These are phyloP conservation scores for Stenoptilia bipunctidactyla DNA, from an alignment of 2,888 invertebrate genomes.

Conservation along the genomic window DNA sequence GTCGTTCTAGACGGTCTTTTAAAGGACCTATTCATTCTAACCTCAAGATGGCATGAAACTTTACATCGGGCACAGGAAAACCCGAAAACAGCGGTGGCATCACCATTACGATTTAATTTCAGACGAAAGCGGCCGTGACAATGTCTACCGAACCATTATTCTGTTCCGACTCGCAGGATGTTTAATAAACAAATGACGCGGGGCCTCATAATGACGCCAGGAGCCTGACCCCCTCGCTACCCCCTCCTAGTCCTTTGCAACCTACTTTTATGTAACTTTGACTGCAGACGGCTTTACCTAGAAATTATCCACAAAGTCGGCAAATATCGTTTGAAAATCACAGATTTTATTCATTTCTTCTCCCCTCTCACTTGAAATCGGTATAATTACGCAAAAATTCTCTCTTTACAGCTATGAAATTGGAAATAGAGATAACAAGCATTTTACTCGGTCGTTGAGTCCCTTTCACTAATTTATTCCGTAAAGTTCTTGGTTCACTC, in stretches of 20 bases:
- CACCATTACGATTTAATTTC: conserved; percentile 67
- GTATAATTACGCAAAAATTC: conserved; percentile 39
- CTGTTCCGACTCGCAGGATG: conserved; percentile 63
- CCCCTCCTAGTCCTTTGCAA: conserved; percentile 31
- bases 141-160: conserved; percentile 62
- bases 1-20: conserved; percentile 46
- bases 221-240: conserved; percentile 26
- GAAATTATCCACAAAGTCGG: not conserved
- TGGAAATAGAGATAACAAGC: conserved; percentile 42
- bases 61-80: conserved; percentile 44
- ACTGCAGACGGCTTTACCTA: conserved; percentile 16
- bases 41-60: conserved; percentile 58
- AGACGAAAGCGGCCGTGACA: conserved; percentile 61
- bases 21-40: conserved; percentile 62
- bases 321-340: too few species aligned
- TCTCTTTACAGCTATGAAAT: conserved; percentile 38
- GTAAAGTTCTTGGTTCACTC: conserved; percentile 34
- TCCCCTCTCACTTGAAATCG: conserved; percentile 21
- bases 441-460: conserved; percentile 31
- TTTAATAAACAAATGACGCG: conserved; percentile 69
- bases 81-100: conserved; percentile 49
- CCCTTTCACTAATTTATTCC: conserved; percentile 48
- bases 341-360: conserved; percentile 19
- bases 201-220: conserved; percentile 52
- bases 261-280: conserved; percentile 43